Base-by-base conservation (phyloP, 2,113 vertebrate genomes). In the Odontesthes bonariensis region DNA sequence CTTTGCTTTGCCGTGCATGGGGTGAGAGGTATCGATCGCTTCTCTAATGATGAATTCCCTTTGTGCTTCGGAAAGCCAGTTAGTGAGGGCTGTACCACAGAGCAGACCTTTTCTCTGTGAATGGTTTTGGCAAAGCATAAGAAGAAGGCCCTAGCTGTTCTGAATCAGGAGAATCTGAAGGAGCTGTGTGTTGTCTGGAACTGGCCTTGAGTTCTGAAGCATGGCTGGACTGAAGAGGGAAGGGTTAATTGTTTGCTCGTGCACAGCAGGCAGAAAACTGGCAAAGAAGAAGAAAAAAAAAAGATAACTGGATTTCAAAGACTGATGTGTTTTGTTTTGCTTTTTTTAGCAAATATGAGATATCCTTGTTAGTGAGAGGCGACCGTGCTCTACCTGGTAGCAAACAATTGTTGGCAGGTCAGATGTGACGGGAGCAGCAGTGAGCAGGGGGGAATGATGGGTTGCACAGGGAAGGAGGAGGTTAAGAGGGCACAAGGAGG, bases 41-140 rank as follows among this genome's bases (percentile, higher is more conserved):
- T 87, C 90, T 92, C 88, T 90, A 83, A 91, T 93, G 86, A 93
- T 92, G 91, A 81, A 94, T 94, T 92, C 87, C 84, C 88, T 94
- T 92, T 92, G 91, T 88, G 89, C 77, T 78, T 42, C 8, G n/a
- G 76, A 89, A 38, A 82, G 84, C 84, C 81, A 60, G 90, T 85
- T 76, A 84, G 82, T 64, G 69, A 69, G 80, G 73, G 77, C 68
- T 84, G 79, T 33, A 64, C 79, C 6, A 68, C 55, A 46, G 78
- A 69, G 31, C 52, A 57, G 84, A 69, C 72, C 69, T 84, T 82
- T 84, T 79, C 76, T 62, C 40, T n/a, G 59, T 69, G 69, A 85
- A 81, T 44, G 53, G 40, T 69, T 83, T 89, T 70, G 46, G 69
- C 80, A 20, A 64, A 73, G 65, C 46, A 58, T 46, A 69, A 75